Base-by-base conservation (phyloP, 2,888 invertebrate species). In the Phasia obesa region DNA sequence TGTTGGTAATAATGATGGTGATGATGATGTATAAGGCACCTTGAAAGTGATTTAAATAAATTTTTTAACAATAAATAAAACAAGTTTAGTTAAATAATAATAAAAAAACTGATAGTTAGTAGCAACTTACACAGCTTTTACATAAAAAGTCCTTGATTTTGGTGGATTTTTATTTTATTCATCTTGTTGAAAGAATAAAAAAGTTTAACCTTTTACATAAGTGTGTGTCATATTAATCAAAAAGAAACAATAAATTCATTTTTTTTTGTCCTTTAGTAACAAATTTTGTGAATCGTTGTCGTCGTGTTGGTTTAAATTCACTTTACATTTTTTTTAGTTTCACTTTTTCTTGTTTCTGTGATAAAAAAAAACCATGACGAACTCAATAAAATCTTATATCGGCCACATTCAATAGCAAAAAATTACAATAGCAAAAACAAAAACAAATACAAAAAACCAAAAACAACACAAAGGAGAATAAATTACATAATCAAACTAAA, bases 341-440 rank as follows among this genome's bases (percentile, higher is more conserved):
- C 31, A 35, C n/a, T 53, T 64, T 47, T 60, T 78, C 55, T 78
- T 55, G 44, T 78, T 51, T 65, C 49, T 74, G 59, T 80, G 73
- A 47, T 49, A 65, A 64, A 77, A 65, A 64, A 77, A 59, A 65
- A 74, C 59, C 77, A 77, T 84, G 84, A 84, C 84, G 80, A 84
- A 71, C 77, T 75, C 74, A 85, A 84, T 81, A 67, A 78, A 74
- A 82, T 85, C 77, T 85, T 80, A 84, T 86, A 89, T 84, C 87
- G 85, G 89, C 87, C 87, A 89, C 88, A 87, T 86, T 86, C 87
- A 87, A 89, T 88, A 76, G 62, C 31, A 70, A 57, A 57, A 42
- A 67, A 64, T 47, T 49, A 78, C 35, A 65, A 60, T 25, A 62
- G 47, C 31, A 62, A 57, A 38, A 60, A 87, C 89, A 88, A 88